Evolutionary conservation across 2,113 vertebrate genomes (phyloP), one percentile per base, ranked within the genome.

Genomic region (Chamaetylas fuelleborni): DNA sequence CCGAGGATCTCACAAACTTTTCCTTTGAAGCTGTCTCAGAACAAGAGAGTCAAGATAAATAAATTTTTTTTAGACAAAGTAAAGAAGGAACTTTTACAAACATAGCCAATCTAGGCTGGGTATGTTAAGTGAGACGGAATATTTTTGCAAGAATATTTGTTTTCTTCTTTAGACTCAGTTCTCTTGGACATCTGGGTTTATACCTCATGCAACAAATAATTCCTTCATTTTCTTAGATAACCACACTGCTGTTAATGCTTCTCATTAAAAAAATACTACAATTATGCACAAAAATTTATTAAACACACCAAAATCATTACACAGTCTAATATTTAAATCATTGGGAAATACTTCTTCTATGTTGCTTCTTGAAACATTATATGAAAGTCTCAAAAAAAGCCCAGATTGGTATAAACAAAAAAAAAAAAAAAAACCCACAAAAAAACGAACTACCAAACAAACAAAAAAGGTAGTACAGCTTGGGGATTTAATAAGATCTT

Each of bases 11-110:
- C 34, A 92, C 88, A 45, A 97, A 64, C 14, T 88, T 90, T 77
- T 98, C 97, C 78, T 97, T 92, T 43, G 95, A 90, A 86, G 97
- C 98, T 98, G 93, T 76, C 69, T 81, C 57, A 86, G 86, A 36
- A 74, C 51, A 88, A 89, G 26, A 82, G 40, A 81, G n/a, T 28
- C 51, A 77, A 89, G 36, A 85, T 9, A 85, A 88, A 66, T 36
- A 2, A 10, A 11, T 53, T 78, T 77, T 77, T 92, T 69, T 77
- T 28, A 60, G 51, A 85, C 12, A 28, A 80, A 69, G 62, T 17
- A 40, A 81, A 73, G 65, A 76, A 60, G 8, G 13, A 72, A 42
- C 20, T 38, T 81, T 45, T 42, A 5, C 10, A 89, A 42, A 91
- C 54, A 77, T 11, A 62, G 4, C 8, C 40, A 31, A 11, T 58